Evolutionary conservation across 2,797 vertebrate species (phyloP), one percentile per base, ranked within the genome.

Genomic region (Dromococcyx pavoninus): DNA sequence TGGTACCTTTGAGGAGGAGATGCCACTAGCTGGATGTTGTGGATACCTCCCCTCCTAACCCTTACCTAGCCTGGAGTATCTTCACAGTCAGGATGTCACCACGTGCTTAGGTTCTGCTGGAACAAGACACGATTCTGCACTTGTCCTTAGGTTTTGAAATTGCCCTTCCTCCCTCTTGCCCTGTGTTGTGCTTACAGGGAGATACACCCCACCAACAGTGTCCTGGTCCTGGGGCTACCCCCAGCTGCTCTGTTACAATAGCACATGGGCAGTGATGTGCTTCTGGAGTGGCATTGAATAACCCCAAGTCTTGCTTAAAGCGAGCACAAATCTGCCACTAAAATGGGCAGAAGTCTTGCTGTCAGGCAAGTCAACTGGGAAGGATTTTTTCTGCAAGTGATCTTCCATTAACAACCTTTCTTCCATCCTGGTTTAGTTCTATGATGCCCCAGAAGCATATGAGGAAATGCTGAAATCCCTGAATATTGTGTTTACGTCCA

Each of bases 401-500:
- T 33, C 37, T 44, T 46, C 17, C 46, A 33, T 10, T 95, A 60
- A 92, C 13, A n/a, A 48, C 44, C 5, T 83, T 88, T 58, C 22
- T 91, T 35, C 66, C 66, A 39, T 65, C 84, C 74, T 70, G 6
- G 53, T 93, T 71, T 94, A 99, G 99, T 99, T 99, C 97, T 98
- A 99, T 4, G 98, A 97, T 21, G 99, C 99, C 43, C 98, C 99
- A 12, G 97, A 98, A 4, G 98, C 97, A 39, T 99, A 99, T 2
- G 98, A 99, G 82, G 98, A 98, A 13, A 99, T 99, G 99, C 95
- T 99, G 96, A 99, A 99, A 95, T 98, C 99, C 97, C 98, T 99
- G 92, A 99, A 99, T 94, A 98, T 99, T 30, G 98, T 99, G 88
- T 99, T 99, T 94, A 99, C 99, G 11, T 98, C 98, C 72, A 98